phyloP scores from a whole-genome alignment of 30 jellyfish, hydroid and myxozoan genomes.

The Aurelia aurita region DNA sequence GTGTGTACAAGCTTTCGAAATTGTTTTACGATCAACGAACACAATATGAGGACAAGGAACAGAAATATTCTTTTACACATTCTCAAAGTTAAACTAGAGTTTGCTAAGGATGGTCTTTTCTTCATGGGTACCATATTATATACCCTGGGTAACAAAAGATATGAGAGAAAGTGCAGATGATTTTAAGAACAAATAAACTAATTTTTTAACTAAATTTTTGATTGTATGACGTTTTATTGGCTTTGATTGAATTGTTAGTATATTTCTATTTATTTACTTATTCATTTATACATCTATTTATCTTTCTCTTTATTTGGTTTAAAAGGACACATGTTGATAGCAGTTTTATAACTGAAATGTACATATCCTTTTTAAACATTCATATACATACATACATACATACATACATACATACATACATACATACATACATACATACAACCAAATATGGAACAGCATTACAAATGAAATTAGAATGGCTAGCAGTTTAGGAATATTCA shows the following conservation, averaged over 20 bases:
- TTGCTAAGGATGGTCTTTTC: slow-evolving; percentile 43
- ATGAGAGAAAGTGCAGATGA: slow-evolving; percentile 39
- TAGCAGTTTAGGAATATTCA: too few species aligned
- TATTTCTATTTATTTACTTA: neutral
- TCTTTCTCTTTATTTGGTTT: slow-evolving; percentile 20
- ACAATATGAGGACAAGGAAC: slow-evolving; percentile 50
- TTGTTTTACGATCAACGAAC: slow-evolving; percentile 37
- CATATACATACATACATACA: too few species aligned
- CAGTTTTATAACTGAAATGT: too few species aligned
- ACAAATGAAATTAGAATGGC: too few species aligned
- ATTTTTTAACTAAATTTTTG: neutral
- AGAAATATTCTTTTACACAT: slow-evolving; percentile 21
- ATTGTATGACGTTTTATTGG: slow-evolving; percentile 10
- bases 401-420: too few species aligned
- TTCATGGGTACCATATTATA: slow-evolving; percentile 56
- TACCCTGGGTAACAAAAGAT: slow-evolving; percentile 34
- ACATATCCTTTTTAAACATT: too few species aligned
- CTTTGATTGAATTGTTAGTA: slow-evolving; percentile 20
- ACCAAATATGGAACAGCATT: too few species aligned
- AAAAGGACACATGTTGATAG: too few species aligned
- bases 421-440: too few species aligned
- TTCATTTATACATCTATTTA: neutral
- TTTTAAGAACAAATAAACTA: slow-evolving; percentile 2
- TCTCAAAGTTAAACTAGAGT: slow-evolving; percentile 49
- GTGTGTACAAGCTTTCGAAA: too few species aligned